Base-by-base conservation (phyloP, 2,888 invertebrate species). In the Scelioninae gen. 1 region DNA sequence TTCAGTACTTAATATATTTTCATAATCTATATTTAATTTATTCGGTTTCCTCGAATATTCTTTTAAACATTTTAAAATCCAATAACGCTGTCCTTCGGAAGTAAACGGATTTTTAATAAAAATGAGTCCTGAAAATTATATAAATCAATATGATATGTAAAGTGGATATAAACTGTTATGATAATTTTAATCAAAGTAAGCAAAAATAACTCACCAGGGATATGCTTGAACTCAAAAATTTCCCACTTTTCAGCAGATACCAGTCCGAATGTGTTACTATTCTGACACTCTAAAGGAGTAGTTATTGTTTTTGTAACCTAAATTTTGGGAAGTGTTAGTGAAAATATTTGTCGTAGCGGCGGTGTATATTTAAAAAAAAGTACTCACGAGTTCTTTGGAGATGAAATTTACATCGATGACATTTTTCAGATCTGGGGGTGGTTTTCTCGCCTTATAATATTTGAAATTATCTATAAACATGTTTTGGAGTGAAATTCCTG, bases 51-150 rank as follows among this genome's bases (percentile, higher is more conserved):
- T 94, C 0, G 98, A 95, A 91, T 96, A 98, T 85, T 96, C 95
- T 87, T 94, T 93, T 53, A 98, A 92, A 90, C 97, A 96, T 91
- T 95, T 94, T 65, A 94, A 93, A 23, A 96, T 95, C 98, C 98
- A 98, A 90, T 96, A 96, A 72, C 95, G 94, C 92, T 98, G 97
- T 0, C 97, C 97, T 29, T 93, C 88, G 7, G 93, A 85, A 32
- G 95, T 96, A 90, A 98, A 98, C 13, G 98, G 97, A 93, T 98
- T 97, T 87, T 93, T 94, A 77, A 98, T 96, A 65, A 96, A 94
- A 85, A 97, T 92, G 62, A 98, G 93, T n/a, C 98, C 95, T 94
- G 87, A 68, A 79, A 89, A 55, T 5, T 38, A 10, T 29, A 34
- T 8, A 63, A 49, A 10, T 40, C 49, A 13, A 23, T 63, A 43